phyloP scores from a whole-genome alignment of 2,113 vertebrate species.

The Argyrosomus japonicus region DNA sequence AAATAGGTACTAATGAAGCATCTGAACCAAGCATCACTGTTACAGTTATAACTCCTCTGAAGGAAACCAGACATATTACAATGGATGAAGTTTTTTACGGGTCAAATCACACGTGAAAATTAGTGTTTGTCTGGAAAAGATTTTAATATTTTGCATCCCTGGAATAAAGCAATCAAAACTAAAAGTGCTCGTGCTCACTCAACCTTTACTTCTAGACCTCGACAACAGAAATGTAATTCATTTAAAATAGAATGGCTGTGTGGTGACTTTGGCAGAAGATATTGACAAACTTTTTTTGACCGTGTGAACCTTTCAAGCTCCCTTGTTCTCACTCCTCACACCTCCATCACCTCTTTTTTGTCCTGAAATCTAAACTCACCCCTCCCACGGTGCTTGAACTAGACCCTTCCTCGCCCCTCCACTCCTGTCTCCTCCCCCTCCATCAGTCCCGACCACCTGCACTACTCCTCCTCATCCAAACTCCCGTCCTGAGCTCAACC shows the following conservation, averaged over 20 bases:
- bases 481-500: slow-evolving; percentile 31
- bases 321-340: slow-evolving; percentile 1
- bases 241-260: background rate
- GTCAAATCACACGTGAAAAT: background rate
- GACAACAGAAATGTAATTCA: background rate
- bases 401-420: slow-evolving; percentile 49
- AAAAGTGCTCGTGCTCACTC: background rate
- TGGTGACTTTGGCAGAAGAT: slow-evolving; percentile 37
- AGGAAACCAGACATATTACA: background rate
- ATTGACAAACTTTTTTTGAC: slow-evolving; percentile 25
- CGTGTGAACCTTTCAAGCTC: background rate
- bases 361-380: slow-evolving; percentile 23
- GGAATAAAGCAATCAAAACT: background rate
- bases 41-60: background rate
- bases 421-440: slow-evolving; percentile 16
- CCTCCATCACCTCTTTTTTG: slow-evolving; percentile 22
- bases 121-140: background rate
- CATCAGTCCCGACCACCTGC: slow-evolving; percentile 65
- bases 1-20: background rate
- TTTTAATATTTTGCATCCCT: background rate
- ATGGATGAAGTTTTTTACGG: background rate
- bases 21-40: background rate
- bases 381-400: slow-evolving; percentile 32
- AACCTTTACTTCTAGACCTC: background rate
- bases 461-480: slow-evolving; percentile 31